Conservation (phyloP, 2,113 vertebrate genomes). For the Pristiophorus japonicus region DNA sequence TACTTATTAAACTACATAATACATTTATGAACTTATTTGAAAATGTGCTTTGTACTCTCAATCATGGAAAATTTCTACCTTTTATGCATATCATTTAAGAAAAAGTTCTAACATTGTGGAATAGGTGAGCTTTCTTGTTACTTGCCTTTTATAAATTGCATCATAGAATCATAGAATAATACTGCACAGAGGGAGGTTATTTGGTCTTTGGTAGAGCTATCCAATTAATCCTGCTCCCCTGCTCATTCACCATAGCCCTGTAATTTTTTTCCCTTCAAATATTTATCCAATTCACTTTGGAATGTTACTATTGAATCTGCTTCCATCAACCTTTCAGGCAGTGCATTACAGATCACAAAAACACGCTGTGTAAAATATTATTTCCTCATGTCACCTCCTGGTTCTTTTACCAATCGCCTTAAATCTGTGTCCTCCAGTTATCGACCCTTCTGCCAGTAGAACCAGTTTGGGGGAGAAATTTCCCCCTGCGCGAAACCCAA, state of each 20-base stretch:
- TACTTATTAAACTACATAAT: not conserved
- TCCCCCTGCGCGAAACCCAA: too few relatives aligned
- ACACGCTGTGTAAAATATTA: not conserved
- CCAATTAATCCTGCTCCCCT: not conserved
- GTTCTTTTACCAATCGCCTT: not conserved
- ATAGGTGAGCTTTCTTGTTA: not conserved
- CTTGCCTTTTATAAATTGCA: not conserved
- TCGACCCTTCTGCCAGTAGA: not conserved
- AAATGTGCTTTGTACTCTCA: not conserved
- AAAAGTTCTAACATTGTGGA: not conserved
- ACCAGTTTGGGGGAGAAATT: too few relatives aligned
- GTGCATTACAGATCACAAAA: not conserved
- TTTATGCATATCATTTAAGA: not conserved
- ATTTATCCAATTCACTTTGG: not conserved
- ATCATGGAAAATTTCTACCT: not conserved
- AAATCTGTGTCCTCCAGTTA: not conserved
- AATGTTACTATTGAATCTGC: not conserved
- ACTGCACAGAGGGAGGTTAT: not conserved
- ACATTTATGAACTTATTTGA: slow-evolving; percentile 11
- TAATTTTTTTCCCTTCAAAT: not conserved
- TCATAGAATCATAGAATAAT: not conserved
- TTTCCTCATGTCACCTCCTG: not conserved
- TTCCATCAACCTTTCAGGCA: not conserved
- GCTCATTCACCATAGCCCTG: not conserved
- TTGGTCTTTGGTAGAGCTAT: not conserved